These are phyloP conservation scores for Hypolimnas misippus DNA, from an alignment of 2,888 invertebrate genomes.

Conservation along the genomic window DNA sequence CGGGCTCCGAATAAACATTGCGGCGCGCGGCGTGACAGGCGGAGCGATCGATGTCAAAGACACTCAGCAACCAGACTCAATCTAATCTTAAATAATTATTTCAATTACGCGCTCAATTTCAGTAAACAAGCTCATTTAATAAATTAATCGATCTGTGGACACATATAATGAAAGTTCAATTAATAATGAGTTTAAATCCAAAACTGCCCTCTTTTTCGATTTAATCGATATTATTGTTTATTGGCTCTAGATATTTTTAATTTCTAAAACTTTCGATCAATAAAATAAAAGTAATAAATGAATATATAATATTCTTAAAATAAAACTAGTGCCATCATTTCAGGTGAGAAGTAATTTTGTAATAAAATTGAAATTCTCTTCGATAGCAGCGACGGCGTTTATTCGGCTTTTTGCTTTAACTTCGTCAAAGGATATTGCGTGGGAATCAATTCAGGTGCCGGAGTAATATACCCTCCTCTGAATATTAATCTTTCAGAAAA, in stretches of 20 bases:
- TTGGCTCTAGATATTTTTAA: too few species aligned
- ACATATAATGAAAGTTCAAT: neutral
- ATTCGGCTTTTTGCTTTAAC: conserved; percentile 75
- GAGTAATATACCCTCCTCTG: conserved; percentile 57
- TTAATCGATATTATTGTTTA: too few species aligned
- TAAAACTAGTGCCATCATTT: conserved; percentile 41
- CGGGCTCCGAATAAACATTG: conserved; percentile 69
- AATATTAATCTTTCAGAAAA: conserved; percentile 67
- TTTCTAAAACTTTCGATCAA: too few species aligned
- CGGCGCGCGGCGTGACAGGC: conserved; percentile 59
- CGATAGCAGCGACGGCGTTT: conserved; percentile 62
- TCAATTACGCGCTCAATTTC: neutral
- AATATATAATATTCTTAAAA: conserved; percentile 19
- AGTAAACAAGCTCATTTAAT: too few species aligned
- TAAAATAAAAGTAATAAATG: too few species aligned
- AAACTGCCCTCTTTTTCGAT: neutral
- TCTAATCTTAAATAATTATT: neutral
- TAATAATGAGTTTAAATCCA: neutral
- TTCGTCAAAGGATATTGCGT: conserved; percentile 77
- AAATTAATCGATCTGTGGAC: neutral
- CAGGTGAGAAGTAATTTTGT: conserved; percentile 49
- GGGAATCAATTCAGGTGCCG: conserved; percentile 78
- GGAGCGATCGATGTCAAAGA: conserved; percentile 67
- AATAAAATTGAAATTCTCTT: conserved; percentile 77
- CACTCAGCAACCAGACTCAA: conserved; percentile 53